Evolutionary conservation across 2,113 vertebrate species (phyloP).

Genomic region (Pygoscelis antarcticus): DNA sequence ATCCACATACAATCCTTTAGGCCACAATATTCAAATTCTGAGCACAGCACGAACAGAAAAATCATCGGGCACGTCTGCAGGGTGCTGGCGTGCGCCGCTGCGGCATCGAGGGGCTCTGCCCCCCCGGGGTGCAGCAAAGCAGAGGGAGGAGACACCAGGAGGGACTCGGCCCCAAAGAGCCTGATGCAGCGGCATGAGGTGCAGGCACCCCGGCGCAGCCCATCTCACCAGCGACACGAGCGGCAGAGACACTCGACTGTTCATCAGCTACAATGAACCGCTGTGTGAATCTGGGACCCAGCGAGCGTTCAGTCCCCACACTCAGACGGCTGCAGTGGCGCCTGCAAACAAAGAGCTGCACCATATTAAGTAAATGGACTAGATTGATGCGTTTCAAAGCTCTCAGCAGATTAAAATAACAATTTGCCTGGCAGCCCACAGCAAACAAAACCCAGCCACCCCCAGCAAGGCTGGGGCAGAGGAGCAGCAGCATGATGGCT

Average conservation of each 20-base stretch:
- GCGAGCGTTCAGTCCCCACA: neutral
- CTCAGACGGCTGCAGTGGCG: neutral
- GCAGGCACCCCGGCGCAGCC: neutral
- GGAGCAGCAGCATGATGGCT: neutral
- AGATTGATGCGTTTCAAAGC: neutral
- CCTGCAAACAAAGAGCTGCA: constrained; percentile 31
- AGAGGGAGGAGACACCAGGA: neutral
- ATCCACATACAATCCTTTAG: accelerated
- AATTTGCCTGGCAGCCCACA: neutral
- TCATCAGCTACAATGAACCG: neutral
- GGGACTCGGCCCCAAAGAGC: neutral
- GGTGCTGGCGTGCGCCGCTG: neutral
- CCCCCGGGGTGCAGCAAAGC: accelerated
- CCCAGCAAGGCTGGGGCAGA: neutral
- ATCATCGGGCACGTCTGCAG: accelerated
- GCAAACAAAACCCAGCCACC: neutral
- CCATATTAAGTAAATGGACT: neutral
- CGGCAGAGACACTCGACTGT: neutral
- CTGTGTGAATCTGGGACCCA: neutral
- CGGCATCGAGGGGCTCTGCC: neutral
- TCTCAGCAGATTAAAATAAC: neutral
- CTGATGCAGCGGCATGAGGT: neutral
- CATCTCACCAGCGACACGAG: neutral
- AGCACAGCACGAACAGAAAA: neutral
- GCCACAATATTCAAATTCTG: neutral